These are phyloP conservation scores for Nesogale talazaci DNA, from an alignment of 2,113 vertebrate genomes.

Conservation along the genomic window DNA sequence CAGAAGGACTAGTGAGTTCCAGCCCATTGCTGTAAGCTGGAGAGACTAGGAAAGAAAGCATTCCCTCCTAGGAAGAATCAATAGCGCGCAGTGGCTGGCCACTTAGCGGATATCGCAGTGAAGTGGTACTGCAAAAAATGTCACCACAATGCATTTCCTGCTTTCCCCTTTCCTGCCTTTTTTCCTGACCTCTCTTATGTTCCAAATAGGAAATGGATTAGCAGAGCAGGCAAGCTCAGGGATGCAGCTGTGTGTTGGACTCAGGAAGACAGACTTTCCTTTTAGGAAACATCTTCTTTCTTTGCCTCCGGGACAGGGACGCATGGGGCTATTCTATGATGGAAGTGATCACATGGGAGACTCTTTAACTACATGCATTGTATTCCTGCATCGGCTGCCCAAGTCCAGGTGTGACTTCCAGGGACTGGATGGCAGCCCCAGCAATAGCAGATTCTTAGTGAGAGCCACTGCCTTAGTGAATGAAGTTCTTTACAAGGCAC, in stretches of 20 bases:
- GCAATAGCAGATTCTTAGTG: neutral
- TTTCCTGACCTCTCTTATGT: neutral
- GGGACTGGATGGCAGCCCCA: neutral
- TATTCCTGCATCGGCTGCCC: neutral
- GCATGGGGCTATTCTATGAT: neutral
- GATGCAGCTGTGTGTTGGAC: neutral
- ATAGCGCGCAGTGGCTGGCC: neutral
- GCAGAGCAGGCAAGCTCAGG: neutral
- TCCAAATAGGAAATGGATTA: conserved; percentile 10
- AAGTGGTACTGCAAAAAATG: neutral
- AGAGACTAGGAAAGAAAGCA: neutral
- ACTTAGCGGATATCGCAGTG: neutral
- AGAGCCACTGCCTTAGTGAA: neutral
- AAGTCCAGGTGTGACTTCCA: neutral
- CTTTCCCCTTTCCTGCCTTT: neutral
- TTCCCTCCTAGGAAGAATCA: neutral
- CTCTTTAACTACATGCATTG: neutral
- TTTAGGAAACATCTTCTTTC: neutral
- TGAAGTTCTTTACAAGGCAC: neutral
- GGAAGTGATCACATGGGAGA: neutral
- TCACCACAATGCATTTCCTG: neutral
- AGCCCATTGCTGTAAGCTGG: neutral
- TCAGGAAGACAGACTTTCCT: neutral
- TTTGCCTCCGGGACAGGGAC: neutral
- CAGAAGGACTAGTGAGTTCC: neutral